phyloP scores from a whole-genome alignment of 2,113 vertebrate genomes.

The Datnioides undecimradiatus region DNA sequence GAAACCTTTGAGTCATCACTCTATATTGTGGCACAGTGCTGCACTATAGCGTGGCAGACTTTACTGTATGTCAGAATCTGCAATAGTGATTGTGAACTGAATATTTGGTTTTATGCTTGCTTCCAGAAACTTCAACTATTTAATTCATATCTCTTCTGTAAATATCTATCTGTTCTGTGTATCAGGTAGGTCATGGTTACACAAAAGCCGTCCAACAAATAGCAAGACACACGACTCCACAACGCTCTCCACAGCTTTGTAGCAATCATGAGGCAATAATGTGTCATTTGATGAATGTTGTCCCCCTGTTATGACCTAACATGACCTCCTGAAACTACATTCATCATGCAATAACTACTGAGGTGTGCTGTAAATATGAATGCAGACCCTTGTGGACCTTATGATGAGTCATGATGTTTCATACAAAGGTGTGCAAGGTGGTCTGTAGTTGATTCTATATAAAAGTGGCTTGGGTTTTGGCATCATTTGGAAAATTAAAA shows the following conservation, averaged over 20 bases:
- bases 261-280: background rate
- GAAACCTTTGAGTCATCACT: conserved; percentile 76
- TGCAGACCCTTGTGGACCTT: conserved; percentile 48
- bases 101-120: conserved; percentile 21
- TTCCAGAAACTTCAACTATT: conserved; percentile 39
- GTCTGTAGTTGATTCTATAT: conserved; percentile 56
- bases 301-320: background rate
- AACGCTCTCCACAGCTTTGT: background rate
- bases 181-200: background rate
- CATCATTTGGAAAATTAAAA: conserved; percentile 20
- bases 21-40: conserved; percentile 62
- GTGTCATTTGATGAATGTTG: background rate
- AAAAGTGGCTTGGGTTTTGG: conserved; percentile 58
- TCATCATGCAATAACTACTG: conserved; percentile 51
- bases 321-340: conserved; percentile 32
- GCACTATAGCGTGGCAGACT: conserved; percentile 49
- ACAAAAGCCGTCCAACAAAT: conserved; percentile 1
- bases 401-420: conserved; percentile 76
- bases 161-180: background rate
- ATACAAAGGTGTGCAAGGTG: conserved; percentile 64
- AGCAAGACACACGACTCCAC: background rate
- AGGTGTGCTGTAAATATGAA: conserved; percentile 50
- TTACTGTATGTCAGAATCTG: conserved; percentile 49
- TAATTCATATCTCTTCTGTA: conserved; percentile 16
- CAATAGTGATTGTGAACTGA: conserved; percentile 36